phyloP scores from a whole-genome alignment of 2,888 invertebrate genomes.

The Mythimna ferrago region DNA sequence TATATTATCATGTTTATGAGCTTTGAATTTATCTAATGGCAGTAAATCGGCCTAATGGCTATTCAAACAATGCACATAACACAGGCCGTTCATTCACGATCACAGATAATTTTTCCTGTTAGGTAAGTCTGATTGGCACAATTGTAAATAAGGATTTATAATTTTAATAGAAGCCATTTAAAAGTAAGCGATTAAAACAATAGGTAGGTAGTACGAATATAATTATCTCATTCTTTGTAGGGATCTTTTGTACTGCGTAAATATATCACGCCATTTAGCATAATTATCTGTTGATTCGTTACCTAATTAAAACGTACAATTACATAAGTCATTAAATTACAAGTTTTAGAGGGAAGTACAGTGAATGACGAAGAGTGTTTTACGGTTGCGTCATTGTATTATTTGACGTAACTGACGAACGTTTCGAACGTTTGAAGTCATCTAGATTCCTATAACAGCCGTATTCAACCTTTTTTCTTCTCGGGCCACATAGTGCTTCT shows the following conservation, averaged over 20 bases:
- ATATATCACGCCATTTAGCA: conserved; percentile 24
- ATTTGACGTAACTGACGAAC: background rate
- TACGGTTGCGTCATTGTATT: conserved; percentile 15
- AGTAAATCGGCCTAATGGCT: background rate
- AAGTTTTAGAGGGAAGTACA: conserved; percentile 19
- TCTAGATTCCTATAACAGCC: background rate
- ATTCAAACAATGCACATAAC: background rate
- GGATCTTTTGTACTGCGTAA: conserved; percentile 5
- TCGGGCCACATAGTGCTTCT: no score
- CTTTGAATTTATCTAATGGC: background rate
- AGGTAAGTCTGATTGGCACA: conserved; percentile 3
- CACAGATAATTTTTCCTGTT: conserved; percentile 24
- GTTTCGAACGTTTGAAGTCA: background rate
- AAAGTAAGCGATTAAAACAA: background rate
- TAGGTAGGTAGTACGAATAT: background rate
- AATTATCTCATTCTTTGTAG: background rate
- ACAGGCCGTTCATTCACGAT: background rate
- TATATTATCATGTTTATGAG: no score
- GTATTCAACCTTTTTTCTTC: no score
- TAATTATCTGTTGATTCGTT: background rate
- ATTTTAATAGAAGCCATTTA: conserved; percentile 1
- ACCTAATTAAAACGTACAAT: conserved; percentile 10
- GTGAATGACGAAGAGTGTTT: conserved; percentile 5
- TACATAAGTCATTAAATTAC: conserved; percentile 15
- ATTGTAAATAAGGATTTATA: background rate